These are phyloP conservation scores for Cetonia aurata DNA, from an alignment of 2,888 invertebrate genomes.

Conservation along the genomic window DNA sequence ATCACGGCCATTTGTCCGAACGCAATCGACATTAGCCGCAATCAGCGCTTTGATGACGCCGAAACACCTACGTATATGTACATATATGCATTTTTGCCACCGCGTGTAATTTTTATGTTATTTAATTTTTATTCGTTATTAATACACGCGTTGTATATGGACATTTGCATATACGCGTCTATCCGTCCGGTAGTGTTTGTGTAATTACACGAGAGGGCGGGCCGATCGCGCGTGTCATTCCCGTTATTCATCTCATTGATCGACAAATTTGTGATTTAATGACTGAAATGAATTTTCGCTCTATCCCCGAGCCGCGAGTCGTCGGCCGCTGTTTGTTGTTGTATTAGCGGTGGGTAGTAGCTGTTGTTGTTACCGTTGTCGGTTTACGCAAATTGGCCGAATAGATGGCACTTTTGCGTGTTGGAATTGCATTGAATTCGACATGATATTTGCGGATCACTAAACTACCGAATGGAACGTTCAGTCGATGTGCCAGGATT, in stretches of 20 bases:
- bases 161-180: background rate
- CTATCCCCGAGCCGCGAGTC: background rate
- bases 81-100: too few species aligned
- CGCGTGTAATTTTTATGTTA: too few species aligned
- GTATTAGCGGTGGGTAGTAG: too few species aligned
- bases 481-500: too few species aligned
- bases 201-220: background rate
- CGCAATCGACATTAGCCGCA: constrained; percentile 25
- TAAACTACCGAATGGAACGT: too few species aligned
- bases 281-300: constrained; percentile 26
- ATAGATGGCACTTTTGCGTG: constrained; percentile 20
- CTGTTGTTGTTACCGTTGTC: background rate
- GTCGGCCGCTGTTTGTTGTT: too few species aligned
- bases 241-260: constrained; percentile 26
- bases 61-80: too few species aligned
- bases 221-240: background rate
- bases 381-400: constrained; percentile 29
- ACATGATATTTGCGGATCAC: too few species aligned
- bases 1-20: constrained; percentile 33
- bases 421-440: background rate
- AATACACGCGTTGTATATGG: background rate
- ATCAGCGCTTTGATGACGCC: too few species aligned
- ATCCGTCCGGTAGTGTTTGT: background rate
- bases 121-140: background rate
- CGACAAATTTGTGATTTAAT: constrained; percentile 35